Base-by-base conservation (phyloP, 2,797 vertebrate species). In the Spea hammondii region DNA sequence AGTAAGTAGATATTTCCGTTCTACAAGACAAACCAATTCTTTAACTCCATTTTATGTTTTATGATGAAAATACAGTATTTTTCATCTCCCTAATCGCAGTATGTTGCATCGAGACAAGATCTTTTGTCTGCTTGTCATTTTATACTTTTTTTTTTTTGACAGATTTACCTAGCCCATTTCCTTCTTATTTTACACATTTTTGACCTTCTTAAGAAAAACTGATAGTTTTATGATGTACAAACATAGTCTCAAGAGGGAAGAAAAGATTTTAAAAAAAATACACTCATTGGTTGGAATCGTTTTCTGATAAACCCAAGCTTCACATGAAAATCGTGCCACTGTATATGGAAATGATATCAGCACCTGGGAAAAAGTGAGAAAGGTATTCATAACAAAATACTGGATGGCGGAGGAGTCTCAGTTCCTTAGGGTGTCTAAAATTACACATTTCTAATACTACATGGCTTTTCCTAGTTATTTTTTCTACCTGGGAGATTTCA, bases 301-400 rank as follows among this genome's bases (percentile, higher is more conserved):
- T 89, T 88, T 77, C 77, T 86, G 86, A 83, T 86, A 83, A 90
- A 84, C 84, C 88, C 86, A 87, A 86, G 85, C 82, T 88, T 88
- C 82, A 83, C 85, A 87, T 87, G 85, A 88, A 32, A 84, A 82
- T 77, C 82, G 78, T 86, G 84, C 82, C 85, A 49, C 17, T 54
- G 14, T 60, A 82, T 85, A 84, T 89, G 89, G 88, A 91, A 91
- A 90, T 83, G 87, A 82, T 85, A 85, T 84, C 78, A 82, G 84
- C 86, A 90, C 88, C 88, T 90, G 87, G 85, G 86, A 62, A 86
- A 84, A 88, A 84, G 85, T 83, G 78, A 88, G 84, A 79, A 71
- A 62, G 49, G 83, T 85, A 85, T 89, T 90, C 84, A 79, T 86
- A 85, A 84, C 82, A 76, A 78, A 82, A 49, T 12, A 0, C 83